A percentile compares a stretch with the other conserved stretches of the same genome.
Evolutionary conservation across 2,113 vertebrate genomes (phyloP).

Genomic region (Loxodonta africana): DNA sequence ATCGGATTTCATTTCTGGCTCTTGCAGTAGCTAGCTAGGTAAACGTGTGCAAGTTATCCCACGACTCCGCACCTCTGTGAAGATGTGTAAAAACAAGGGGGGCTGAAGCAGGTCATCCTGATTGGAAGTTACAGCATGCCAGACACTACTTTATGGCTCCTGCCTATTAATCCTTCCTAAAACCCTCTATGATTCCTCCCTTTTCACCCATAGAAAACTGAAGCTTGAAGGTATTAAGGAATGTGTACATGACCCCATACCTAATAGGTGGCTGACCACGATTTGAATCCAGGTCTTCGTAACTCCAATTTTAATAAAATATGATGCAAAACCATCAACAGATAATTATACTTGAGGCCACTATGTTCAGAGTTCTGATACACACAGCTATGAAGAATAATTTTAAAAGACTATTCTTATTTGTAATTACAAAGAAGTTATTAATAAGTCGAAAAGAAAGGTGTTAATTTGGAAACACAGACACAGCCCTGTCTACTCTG

Average conservation of each 20-base stretch:
- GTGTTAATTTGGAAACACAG: slow-evolving; percentile 71
- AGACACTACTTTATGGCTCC: background rate
- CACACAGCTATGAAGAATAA: slow-evolving; percentile 53
- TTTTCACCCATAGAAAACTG: background rate
- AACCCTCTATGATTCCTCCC: background rate
- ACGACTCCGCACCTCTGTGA: background rate
- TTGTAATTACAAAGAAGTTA: slow-evolving; percentile 78
- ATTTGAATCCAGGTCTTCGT: background rate
- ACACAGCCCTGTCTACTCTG: slow-evolving; percentile 1
- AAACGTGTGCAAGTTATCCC: background rate
- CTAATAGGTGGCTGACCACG: background rate
- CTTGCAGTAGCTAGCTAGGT: background rate
- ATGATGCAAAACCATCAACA: background rate
- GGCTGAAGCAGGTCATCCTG: background rate
- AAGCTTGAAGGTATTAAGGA: background rate
- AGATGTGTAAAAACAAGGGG: background rate
- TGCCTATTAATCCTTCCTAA: background rate
- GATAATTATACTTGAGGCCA: slow-evolving; percentile 57
- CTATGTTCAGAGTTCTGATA: slow-evolving; percentile 22
- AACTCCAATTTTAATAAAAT: background rate
- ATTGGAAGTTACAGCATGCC: background rate
- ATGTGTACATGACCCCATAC: background rate
- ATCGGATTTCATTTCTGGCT: background rate
- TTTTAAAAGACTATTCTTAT: slow-evolving; percentile 64
- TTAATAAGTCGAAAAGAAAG: slow-evolving; percentile 76